phyloP scores from a whole-genome alignment of 2,797 vertebrate species.

The Mallotus villosus region DNA sequence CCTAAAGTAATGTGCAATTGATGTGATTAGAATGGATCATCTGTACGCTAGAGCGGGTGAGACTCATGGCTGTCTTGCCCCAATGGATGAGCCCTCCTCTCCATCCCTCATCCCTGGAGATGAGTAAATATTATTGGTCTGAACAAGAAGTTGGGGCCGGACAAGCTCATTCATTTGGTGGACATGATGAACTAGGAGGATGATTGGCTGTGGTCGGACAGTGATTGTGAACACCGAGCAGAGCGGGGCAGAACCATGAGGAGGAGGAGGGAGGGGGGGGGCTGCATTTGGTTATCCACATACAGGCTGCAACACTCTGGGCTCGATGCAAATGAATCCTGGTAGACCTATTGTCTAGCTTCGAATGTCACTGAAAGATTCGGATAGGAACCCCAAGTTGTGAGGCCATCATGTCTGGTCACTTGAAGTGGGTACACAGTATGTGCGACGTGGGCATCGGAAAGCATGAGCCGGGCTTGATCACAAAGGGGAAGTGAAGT shows the following conservation, averaged over 20 bases:
- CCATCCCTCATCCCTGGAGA: conserved; percentile 6
- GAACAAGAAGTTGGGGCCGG: not conserved
- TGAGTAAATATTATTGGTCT: conserved; percentile 6
- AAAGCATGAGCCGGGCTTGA: too few species aligned
- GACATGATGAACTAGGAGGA: not conserved
- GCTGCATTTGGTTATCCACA: not conserved
- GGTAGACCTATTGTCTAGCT: too few species aligned
- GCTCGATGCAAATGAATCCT: too few species aligned
- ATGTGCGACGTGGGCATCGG: too few species aligned
- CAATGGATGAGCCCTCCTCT: not conserved
- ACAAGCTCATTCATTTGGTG: conserved; percentile 12
- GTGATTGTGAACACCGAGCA: not conserved
- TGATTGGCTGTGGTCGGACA: not conserved
- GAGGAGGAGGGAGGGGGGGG: too few species aligned
- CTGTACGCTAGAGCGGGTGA: not conserved
- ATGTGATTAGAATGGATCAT: conserved; percentile 56
- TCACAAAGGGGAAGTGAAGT: too few species aligned
- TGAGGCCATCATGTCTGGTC: too few species aligned
- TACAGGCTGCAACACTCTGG: not conserved
- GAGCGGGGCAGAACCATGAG: too few species aligned
- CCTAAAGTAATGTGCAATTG: conserved; percentile 51
- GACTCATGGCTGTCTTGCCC: not conserved
- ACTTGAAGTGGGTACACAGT: too few species aligned
- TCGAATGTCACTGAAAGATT: too few species aligned
- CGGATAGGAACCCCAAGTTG: too few species aligned